Evolutionary conservation across 2,113 vertebrate species (phyloP).

Genomic region (Sardina pilchardus): DNA sequence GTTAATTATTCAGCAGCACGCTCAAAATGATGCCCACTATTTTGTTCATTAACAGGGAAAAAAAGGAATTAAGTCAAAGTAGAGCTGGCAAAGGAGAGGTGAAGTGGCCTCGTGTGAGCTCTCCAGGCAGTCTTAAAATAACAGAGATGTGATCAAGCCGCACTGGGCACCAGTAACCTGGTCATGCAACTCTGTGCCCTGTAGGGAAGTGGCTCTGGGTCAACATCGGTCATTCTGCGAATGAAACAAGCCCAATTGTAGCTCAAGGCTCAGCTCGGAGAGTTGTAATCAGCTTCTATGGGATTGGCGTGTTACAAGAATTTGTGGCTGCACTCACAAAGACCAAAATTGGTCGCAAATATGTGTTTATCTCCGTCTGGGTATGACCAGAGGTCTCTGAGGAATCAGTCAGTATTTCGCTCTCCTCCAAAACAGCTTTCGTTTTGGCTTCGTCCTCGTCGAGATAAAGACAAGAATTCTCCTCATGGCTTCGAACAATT

Average conservation of each 20-base stretch:
- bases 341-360: background rate
- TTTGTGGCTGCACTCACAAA: background rate
- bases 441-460: background rate
- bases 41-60: background rate
- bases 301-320: background rate
- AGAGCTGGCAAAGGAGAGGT: background rate
- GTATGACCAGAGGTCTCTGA: background rate
- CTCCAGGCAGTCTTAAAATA: background rate
- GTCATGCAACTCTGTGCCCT: background rate
- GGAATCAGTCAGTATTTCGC: background rate
- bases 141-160: background rate
- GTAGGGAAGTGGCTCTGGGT: no score
- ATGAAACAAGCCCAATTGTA: background rate
- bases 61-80: background rate
- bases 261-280: no score
- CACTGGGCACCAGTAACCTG: background rate
- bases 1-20: conserved; percentile 36
- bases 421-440: background rate
- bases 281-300: background rate
- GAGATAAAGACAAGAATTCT: background rate
- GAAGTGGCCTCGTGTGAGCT: background rate
- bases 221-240: background rate
- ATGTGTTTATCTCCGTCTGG: background rate
- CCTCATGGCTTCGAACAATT: background rate
- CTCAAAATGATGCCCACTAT: conserved; percentile 20